Evolutionary conservation across 2,888 invertebrate species (phyloP).

Genomic region (Zootermopsis nevadensis): DNA sequence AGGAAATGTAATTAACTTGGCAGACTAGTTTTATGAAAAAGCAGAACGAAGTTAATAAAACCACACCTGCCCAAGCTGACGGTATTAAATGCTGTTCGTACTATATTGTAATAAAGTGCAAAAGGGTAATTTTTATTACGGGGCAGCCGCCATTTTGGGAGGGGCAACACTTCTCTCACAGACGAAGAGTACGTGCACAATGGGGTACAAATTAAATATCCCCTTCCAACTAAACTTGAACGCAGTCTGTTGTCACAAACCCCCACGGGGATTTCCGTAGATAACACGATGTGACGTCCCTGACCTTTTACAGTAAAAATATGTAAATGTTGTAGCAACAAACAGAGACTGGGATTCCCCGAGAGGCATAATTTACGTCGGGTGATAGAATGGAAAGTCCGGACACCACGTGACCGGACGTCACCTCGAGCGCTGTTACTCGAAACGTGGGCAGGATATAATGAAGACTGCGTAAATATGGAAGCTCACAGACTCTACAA

Average conservation of each 20-base stretch:
- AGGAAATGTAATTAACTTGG: constrained; percentile 25
- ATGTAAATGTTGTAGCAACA: constrained; percentile 34
- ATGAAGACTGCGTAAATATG: too few species aligned
- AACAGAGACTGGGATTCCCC: neutral
- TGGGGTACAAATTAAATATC: constrained; percentile 24
- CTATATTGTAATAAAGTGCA: neutral
- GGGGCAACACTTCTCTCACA: neutral
- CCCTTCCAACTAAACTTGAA: neutral
- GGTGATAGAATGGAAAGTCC: too few species aligned
- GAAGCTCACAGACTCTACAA: too few species aligned
- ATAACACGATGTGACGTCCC: constrained; percentile 9
- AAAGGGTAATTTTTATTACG: constrained; percentile 8
- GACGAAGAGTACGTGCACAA: neutral
- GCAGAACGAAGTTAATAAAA: constrained; percentile 12
- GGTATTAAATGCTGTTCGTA: neutral
- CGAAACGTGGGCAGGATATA: too few species aligned
- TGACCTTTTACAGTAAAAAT: constrained; percentile 30
- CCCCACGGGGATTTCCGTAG: neutral
- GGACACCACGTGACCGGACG: too few species aligned
- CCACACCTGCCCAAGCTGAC: neutral
- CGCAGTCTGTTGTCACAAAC: neutral
- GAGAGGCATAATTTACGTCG: neutral
- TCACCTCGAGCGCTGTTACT: too few species aligned
- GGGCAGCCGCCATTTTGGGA: neutral
- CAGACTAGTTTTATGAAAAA: neutral